These are phyloP conservation scores for Drosophila rubida DNA, from an alignment of 2,888 invertebrate genomes.

Conservation along the genomic window DNA sequence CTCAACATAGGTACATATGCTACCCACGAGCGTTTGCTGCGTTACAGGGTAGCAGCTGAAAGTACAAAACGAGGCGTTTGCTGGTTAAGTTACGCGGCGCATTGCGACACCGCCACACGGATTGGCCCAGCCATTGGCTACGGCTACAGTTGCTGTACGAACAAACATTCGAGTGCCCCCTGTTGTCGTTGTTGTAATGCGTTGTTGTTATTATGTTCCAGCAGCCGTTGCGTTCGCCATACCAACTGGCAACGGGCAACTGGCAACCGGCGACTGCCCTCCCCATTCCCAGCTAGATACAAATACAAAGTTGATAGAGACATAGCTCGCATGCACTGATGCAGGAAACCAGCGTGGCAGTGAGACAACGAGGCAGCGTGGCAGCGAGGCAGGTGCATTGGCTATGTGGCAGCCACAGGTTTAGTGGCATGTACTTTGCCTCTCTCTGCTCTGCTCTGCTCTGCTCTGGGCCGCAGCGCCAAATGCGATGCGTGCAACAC, in stretches of 20 bases:
- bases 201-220: slow-evolving; percentile 31
- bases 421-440: slow-evolving; percentile 24
- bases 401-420: slow-evolving; percentile 25
- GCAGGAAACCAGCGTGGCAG: slow-evolving; percentile 66
- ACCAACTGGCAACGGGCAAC: slow-evolving; percentile 41
- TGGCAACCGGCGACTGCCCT: no score
- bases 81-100: slow-evolving; percentile 58
- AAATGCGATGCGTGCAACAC: slow-evolving; percentile 43
- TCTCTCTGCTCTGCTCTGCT: no score
- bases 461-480: slow-evolving; percentile 4
- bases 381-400: slow-evolving; percentile 41
- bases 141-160: slow-evolving; percentile 21
- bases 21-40: accelerated
- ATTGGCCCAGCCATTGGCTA: slow-evolving; percentile 25
- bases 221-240: slow-evolving; percentile 51
- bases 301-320: slow-evolving; percentile 75
- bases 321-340: slow-evolving; percentile 73
- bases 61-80: slow-evolving; percentile 44
- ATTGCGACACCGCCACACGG: slow-evolving; percentile 66
- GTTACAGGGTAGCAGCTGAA: slow-evolving; percentile 31
- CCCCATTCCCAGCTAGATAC: slow-evolving; percentile 45
- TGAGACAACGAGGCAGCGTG: slow-evolving; percentile 24
- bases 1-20: no score
- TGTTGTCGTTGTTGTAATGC: slow-evolving; percentile 38
- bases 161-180: neutral